Conservation (phyloP, 2,113 vertebrate genomes). For the Falcunculus frontatus region DNA sequence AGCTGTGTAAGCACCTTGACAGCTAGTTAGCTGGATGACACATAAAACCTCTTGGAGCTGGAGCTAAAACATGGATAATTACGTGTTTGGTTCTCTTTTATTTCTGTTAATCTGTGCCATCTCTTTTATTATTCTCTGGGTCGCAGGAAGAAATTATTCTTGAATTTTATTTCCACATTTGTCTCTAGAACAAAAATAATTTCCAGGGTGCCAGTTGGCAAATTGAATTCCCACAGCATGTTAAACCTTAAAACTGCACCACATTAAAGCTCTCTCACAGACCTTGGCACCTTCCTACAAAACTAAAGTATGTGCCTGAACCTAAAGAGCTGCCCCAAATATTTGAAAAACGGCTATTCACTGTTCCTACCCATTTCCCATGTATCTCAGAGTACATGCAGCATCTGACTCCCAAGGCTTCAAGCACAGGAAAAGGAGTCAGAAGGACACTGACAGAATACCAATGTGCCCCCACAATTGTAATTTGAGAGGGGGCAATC, state of each 20-base stretch:
- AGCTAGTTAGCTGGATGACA: conserved; percentile 29
- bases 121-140: conserved; percentile 10
- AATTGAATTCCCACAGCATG: not conserved
- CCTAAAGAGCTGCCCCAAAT: not conserved
- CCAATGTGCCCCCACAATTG: not conserved
- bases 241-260: not conserved
- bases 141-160: not conserved
- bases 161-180: conserved; percentile 11
- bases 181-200: not conserved
- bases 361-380: not conserved
- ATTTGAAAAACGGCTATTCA: not conserved
- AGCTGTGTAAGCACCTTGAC: conserved; percentile 23
- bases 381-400: not conserved
- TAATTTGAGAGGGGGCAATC: not conserved
- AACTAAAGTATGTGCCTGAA: not conserved
- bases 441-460: not conserved
- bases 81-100: not conserved
- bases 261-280: not conserved
- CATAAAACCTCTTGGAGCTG: conserved; percentile 33
- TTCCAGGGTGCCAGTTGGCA: not conserved
- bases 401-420: not conserved
- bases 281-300: not conserved
- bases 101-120: conserved; percentile 17
- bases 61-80: conserved; percentile 32
- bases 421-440: not conserved